Evolutionary conservation across 2,113 vertebrate genomes (phyloP), one percentile per base, ranked within the genome.

Genomic region (Acrocephalus arundinaceus): DNA sequence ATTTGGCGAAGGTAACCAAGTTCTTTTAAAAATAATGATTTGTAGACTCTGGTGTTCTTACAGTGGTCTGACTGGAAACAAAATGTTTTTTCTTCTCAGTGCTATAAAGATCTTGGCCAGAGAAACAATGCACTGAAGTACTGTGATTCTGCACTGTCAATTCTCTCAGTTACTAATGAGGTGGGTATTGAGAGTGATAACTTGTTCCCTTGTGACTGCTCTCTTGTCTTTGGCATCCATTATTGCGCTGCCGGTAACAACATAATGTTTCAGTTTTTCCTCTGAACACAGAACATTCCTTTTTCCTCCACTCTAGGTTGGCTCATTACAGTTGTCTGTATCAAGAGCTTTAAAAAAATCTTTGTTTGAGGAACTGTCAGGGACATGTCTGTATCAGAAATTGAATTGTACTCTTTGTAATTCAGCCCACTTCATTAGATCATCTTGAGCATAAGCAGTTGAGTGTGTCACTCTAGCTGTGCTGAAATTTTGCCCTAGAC

Each of bases 1-100:
- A 98, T 97, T 98, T 99, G 91, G 98, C 99, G 94, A 99, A 99
- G 99, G 99, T 99, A 98, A 98, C 91, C 19, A 76, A 73, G 58
- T 71, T 77, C 74, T 46, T 92, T 90, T 85, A 62, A 70, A 86
- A 81, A 85, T 79, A 54, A 78, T 70, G 55, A 68, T 90, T 97
- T 82, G 45, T 94, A 73, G 80, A 35, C 62, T 66, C 39, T 88
- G 46, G 19, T 90, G 62, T 75, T 93, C 75, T 48, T 72, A 48
- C 90, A 92, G 93, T 89, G 96, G 59, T 88, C 74, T 89, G 70
- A 52, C 45, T 90, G 58, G 61, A 75, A 89, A 91, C 82, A 91
- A 96, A 90, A 91, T 65, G 86, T 75, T 92, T 95, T 94, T 87
- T 92, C 72, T 93, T 90, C 63, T 75, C 96, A 99, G 99, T 99